Evolutionary conservation across 2,888 invertebrate species (phyloP), one percentile per base, ranked within the genome.

Genomic region (Drosophila villosipedis): DNA sequence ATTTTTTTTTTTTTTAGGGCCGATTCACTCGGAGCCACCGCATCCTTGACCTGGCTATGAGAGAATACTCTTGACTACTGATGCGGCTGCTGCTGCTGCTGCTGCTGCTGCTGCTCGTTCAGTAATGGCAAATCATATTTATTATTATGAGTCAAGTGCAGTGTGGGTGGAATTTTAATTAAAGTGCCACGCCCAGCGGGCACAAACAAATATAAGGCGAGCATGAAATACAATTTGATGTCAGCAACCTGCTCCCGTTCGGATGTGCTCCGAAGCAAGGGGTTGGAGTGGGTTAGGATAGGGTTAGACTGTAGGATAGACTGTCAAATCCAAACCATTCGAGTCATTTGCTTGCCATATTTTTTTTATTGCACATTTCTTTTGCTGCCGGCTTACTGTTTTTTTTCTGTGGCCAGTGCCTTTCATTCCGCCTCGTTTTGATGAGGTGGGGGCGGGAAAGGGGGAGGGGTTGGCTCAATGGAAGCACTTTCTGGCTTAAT

Each of bases 401-500:
- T 43, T 55, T 57, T 54, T 59, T 54, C 25, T 74, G 65, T 73
- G 64, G 67, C 65, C 55, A 61, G 70, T 52, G 72, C 82, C 75
- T 87, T 83, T 84, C 64, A 84, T 66, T 28, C 67, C 50, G 58
- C 65, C 55, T 76, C 49, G n/a, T 30, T 28, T 25, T 43, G 37
- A 19, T 22, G 5, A 12, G 9, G 16, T 6, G 43, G 19, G 1
- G 31, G 52, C n/a, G 33, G 12, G 12, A 1, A 1, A 30, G 30
- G 31, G 4, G 4, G 14, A 16, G 16, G 33, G 12, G 12, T 16
- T 25, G 22, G 53, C 59, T 65, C 71, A 77, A 73, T 81, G 82
- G 80, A 83, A 86, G 83, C 76, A 80, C 71, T 87, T 90, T 87
- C 90, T 89, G 82, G 86, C 82, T 87, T 87, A 87, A 88, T 90